phyloP scores from a whole-genome alignment of 2,113 vertebrate genomes.

The Nymphicus hollandicus region DNA sequence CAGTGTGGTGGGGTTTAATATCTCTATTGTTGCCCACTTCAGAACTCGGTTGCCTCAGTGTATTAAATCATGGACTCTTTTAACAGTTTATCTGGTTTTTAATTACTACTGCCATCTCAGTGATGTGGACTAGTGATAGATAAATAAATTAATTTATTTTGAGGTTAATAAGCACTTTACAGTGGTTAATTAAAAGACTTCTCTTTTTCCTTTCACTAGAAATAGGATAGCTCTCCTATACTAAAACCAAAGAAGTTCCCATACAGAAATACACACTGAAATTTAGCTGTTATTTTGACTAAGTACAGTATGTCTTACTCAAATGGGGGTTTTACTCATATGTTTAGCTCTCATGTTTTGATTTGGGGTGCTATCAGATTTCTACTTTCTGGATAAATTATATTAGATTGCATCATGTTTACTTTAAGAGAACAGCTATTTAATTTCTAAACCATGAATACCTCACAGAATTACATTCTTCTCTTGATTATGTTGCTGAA shows the following conservation, averaged over 20 bases:
- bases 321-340: not conserved
- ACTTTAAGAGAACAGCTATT: not conserved
- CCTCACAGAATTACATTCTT: not conserved
- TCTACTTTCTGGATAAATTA: not conserved
- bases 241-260: not conserved
- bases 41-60: constrained; percentile 5
- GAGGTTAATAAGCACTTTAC: constrained; percentile 13
- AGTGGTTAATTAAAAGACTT: not conserved
- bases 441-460: not conserved
- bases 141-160: constrained; percentile 44
- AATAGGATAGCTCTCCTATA: not conserved
- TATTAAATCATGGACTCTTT: constrained; percentile 31
- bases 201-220: not conserved
- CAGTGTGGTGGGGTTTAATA: constrained; percentile 22
- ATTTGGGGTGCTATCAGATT: not conserved
- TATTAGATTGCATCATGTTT: not conserved
- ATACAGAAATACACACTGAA: not conserved
- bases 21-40: constrained; percentile 18
- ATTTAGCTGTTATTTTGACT: constrained; percentile 17
- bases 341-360: not conserved
- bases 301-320: not conserved
- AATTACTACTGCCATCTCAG: constrained; percentile 40
- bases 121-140: not conserved
- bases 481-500: not conserved
- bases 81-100: constrained; percentile 59